A percentile compares a stretch with the other conserved stretches of the same genome.
Evolutionary conservation across 1,140 invertebrate genomes (phyloP).

Genomic region (Nephotettix cincticeps): DNA sequence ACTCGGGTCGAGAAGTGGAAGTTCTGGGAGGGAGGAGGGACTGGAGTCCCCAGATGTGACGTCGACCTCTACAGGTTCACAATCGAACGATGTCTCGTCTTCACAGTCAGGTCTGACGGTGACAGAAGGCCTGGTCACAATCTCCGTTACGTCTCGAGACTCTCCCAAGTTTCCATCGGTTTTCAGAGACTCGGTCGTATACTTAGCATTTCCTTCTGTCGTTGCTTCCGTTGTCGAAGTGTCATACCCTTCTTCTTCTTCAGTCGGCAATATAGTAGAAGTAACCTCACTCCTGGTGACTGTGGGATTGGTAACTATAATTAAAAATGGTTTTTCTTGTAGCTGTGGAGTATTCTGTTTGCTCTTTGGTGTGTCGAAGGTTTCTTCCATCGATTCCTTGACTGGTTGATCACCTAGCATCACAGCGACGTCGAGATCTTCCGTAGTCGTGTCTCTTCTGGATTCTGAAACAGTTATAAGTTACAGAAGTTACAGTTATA

Average conservation of each 20-base stretch:
- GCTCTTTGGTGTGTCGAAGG: background rate
- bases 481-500: too few relatives aligned
- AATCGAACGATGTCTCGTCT: background rate
- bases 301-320: constrained; percentile 8
- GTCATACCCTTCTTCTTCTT: background rate
- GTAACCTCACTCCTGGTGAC: background rate
- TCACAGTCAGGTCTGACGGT: background rate
- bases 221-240: background rate
- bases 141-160: background rate
- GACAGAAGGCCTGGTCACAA: background rate
- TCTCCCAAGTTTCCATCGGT: background rate
- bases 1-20: background rate
- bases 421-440: background rate
- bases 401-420: constrained; percentile 6
- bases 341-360: background rate
- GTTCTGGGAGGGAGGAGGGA: background rate
- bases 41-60: background rate
- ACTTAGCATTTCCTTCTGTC: background rate
- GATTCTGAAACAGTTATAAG: too few relatives aligned
- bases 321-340: background rate
- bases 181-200: background rate
- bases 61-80: background rate
- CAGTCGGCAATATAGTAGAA: background rate
- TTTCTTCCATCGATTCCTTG: background rate
- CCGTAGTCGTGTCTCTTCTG: background rate